Evolutionary conservation across 2,797 vertebrate genomes (phyloP).

Genomic region (Cynodonichthys magdalenae): DNA sequence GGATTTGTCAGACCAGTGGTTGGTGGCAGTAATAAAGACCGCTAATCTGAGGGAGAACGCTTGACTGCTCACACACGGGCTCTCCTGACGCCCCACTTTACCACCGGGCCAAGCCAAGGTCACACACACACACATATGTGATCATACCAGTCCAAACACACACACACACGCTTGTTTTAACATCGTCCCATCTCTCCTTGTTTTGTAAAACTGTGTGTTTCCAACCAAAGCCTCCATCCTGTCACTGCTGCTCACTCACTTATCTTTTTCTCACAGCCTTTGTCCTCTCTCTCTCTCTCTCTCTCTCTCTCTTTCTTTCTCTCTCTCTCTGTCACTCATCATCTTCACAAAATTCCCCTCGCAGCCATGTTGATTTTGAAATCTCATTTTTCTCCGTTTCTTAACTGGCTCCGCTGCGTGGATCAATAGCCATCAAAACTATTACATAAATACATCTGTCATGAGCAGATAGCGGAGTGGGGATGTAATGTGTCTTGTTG

Average conservation of each 20-base stretch:
- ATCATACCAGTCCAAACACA: slow-evolving; percentile 29
- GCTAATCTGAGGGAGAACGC: slow-evolving; percentile 87
- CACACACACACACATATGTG: slow-evolving; percentile 65
- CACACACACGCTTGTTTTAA: slow-evolving; percentile 20
- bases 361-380: slow-evolving; percentile 77
- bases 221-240: slow-evolving; percentile 15
- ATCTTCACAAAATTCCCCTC: slow-evolving; percentile 40
- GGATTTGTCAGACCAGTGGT: slow-evolving; percentile 86
- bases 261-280: slow-evolving; percentile 7
- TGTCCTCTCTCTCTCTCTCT: neutral
- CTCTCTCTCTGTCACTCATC: slow-evolving; percentile 30
- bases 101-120: slow-evolving; percentile 83
- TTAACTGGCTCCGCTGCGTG: slow-evolving; percentile 70
- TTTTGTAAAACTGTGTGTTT: slow-evolving; percentile 15
- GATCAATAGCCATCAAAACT: slow-evolving; percentile 84
- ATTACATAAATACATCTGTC: slow-evolving; percentile 84
- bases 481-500: slow-evolving; percentile 73
- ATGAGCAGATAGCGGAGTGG: slow-evolving; percentile 69
- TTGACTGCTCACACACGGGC: slow-evolving; percentile 81
- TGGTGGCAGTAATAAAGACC: slow-evolving; percentile 88
- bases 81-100: slow-evolving; percentile 82
- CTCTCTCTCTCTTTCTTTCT: neutral
- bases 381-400: slow-evolving; percentile 80
- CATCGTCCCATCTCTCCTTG: neutral
- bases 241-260: slow-evolving; percentile 6